Base-by-base conservation (phyloP, 2,113 vertebrate species). In the Megaceryle maxima region DNA sequence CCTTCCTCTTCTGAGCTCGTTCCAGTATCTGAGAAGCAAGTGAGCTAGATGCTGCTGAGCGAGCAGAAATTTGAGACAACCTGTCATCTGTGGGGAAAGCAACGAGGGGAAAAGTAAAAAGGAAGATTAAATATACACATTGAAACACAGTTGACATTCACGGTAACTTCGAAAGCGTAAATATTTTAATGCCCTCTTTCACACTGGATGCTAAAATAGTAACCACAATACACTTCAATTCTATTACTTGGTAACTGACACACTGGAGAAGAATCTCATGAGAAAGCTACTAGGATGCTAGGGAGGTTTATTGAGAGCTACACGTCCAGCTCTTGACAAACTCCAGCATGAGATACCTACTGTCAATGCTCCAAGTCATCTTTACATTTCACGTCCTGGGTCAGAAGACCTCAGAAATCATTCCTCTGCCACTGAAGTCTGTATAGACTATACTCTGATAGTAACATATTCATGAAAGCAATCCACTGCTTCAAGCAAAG, bases 61-160 rank as follows among this genome's bases (percentile, higher is more conserved):
- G 97, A 87, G 98, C 98, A 77, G 99, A 99, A 81, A 99, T 98
- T 96, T 99, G 98, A 59, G 99, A 99, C 92, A 99, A 93, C 82
- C 97, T 98, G 96, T 99, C 99, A 78, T 98, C 98, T 97, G 97
- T 35, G 68, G 72, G 44, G 88, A 92, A 96, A 78, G 41, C 17
- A 82, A 70, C 24, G 88, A 79, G 25, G 13, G 11, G 68, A 90
- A 63, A 83, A 67, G 53, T 43, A 70, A 83, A 64, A 3, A 82
- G 24, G 64, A 78, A 43, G 19, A 75, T 35, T 41, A 72, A 86
- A 87, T 19, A 73, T 0, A 82, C 4, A 20, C 69, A 81, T 68
- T 70, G 70, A 76, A 94, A 56, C 37, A 67, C 33, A 88, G 44
- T 2, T 66, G 26, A 55, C 51, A 41, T 31, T 85, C 75, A 63